Percentiles rank a stretch among this genome's conserved stretches.
Evolutionary conservation across 2,888 invertebrate species (phyloP).

Genomic region (Epinotia nisella): DNA sequence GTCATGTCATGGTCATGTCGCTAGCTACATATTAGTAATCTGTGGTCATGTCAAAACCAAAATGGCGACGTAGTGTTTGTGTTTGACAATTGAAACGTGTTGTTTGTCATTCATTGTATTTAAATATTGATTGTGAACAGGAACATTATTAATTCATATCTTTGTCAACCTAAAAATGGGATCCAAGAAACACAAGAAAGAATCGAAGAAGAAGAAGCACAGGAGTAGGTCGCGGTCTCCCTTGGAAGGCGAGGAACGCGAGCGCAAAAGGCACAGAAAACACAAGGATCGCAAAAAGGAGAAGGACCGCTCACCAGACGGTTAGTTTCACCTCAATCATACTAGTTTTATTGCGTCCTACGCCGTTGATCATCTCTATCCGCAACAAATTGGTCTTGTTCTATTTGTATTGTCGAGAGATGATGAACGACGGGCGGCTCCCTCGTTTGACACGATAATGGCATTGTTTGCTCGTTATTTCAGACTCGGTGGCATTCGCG

Average conservation of each 20-base stretch:
- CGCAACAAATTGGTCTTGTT: neutral
- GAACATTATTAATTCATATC: neutral
- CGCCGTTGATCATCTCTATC: constrained; percentile 62
- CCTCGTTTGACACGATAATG: constrained; percentile 76
- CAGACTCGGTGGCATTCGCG: constrained; percentile 79
- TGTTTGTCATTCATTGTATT: constrained; percentile 1
- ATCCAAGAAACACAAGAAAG: constrained; percentile 89
- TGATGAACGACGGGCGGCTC: constrained; percentile 64
- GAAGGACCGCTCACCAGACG: constrained; percentile 83
- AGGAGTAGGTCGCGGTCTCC: constrained; percentile 84
- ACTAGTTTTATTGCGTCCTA: constrained; percentile 56
- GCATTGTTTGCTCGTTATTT: constrained; percentile 83
- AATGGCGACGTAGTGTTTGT: constrained; percentile 5
- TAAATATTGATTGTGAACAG: neutral
- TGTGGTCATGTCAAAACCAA: constrained; percentile 4
- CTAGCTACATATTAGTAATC: no score
- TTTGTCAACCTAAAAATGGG: constrained; percentile 80
- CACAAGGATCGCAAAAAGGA: constrained; percentile 84
- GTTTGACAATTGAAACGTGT: constrained; percentile 18
- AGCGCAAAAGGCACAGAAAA: constrained; percentile 80
- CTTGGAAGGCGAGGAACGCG: constrained; percentile 83
- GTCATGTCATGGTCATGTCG: no score
- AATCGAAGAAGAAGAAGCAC: constrained; percentile 88
- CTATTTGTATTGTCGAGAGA: constrained; percentile 49
- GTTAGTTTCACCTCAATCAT: constrained; percentile 70